Evolutionary conservation across 2,113 vertebrate genomes (phyloP), one percentile per base, ranked within the genome.

Genomic region (Laticauda laticaudata): DNA sequence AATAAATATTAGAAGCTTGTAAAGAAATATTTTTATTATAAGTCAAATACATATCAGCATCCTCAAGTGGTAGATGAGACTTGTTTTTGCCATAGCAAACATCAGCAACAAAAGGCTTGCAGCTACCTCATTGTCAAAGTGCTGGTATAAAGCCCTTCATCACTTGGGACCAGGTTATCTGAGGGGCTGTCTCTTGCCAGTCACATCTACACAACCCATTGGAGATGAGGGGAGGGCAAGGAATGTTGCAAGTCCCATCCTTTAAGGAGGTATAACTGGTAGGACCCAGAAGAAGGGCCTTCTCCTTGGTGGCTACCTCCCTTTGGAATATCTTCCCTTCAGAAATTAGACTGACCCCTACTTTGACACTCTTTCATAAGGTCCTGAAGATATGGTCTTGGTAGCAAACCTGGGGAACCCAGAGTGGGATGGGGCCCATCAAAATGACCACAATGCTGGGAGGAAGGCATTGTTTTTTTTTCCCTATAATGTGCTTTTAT

Each of bases 171-270:
- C 61, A 69, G 2, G 12, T 69, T 69, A 69, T 69, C 12, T 69
- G 61, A n/a, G 61, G 61, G 12, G n/a, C 12, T n/a, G 61, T 69
- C 61, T 69, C 12, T 69, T 69, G 4, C 29, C 29, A n/a, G 61
- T 15, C 29, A 69, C 29, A 15, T 69, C 4, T 14, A n/a, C 12
- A 4, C 12, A 11, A n/a, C 29, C 4, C 29, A 69, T n/a, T 14
- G 14, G 29, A 59, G 21, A 0, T 2, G 4, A 11, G 26, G 11
- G 29, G 29, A 11, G 14, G 4, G 7, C 0, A n/a, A n/a, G 29
- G 12, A 69, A 69, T n/a, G 61, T n/a, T 69, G 29, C 5, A 0
- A 12, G 12, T n/a, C 11, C 29, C 29, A 2, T 69, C 12, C 61
- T 5, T 12, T 29, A 64, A n/a, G 61, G 11, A n/a, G 61, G 4